phyloP scores from a whole-genome alignment of 2,888 invertebrate species.

The Nomada goodeniana region DNA sequence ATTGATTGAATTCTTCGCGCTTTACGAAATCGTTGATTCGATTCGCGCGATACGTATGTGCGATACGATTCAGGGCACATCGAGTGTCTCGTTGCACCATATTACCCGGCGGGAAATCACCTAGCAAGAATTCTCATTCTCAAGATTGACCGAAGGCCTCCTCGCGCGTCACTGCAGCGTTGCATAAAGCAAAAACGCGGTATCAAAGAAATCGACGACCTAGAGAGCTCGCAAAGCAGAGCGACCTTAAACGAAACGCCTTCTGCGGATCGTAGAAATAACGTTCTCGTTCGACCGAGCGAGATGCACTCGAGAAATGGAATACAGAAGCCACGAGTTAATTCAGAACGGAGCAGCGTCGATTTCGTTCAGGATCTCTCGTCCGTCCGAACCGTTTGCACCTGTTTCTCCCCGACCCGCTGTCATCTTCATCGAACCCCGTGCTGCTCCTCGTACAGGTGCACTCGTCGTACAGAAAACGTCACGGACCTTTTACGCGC shows the following conservation, averaged over 20 bases:
- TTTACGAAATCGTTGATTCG: no score
- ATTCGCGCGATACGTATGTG: no score
- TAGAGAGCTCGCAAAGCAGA: neutral
- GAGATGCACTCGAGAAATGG: neutral
- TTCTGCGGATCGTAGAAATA: neutral
- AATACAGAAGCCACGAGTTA: neutral
- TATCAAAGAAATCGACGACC: constrained; percentile 31
- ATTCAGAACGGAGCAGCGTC: neutral
- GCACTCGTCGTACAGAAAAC: constrained; percentile 31
- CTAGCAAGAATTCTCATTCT: constrained; percentile 11
- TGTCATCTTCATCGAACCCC: constrained; percentile 28
- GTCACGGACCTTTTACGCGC: constrained; percentile 26
- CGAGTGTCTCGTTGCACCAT: neutral
- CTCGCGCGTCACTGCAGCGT: constrained; percentile 14
- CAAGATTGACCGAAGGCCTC: constrained; percentile 26
- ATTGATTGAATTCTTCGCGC: no score
- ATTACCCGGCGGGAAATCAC: neutral
- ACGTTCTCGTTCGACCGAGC: no score
- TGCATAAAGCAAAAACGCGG: constrained; percentile 32
- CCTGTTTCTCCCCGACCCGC: constrained; percentile 25
- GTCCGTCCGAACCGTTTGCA: constrained; percentile 32
- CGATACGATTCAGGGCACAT: neutral
- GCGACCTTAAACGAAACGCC: neutral
- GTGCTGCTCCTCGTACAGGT: constrained; percentile 39
- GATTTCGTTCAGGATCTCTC: neutral